Conservation (phyloP, 2,797 vertebrate species). For the Mycteria americana region DNA sequence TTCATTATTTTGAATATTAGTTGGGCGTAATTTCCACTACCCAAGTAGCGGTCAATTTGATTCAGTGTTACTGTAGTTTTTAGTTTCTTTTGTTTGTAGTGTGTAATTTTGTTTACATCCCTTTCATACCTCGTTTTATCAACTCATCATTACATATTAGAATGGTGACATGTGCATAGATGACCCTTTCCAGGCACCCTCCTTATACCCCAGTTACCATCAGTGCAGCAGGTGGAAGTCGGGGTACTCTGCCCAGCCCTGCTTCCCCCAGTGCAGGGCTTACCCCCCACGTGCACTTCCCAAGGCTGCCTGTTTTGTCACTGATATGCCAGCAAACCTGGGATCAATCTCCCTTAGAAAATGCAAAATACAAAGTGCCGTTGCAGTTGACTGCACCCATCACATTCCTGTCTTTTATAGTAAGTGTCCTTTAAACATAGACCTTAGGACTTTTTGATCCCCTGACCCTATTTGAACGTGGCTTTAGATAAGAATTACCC, state of each 20-base stretch:
- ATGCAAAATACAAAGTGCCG: not conserved
- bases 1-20: not conserved
- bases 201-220: not conserved
- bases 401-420: not conserved
- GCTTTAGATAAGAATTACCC: not conserved
- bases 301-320: not conserved
- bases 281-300: accelerated
- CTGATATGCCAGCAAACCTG: not conserved
- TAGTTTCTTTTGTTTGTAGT: not conserved
- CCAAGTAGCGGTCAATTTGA: not conserved
- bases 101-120: not conserved
- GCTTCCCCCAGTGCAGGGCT: not conserved
- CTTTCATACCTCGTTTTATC: not conserved
- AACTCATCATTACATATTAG: accelerated
- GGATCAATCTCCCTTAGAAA: not conserved
- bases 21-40: not conserved
- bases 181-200: not conserved
- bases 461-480: not conserved
- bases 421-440: not conserved
- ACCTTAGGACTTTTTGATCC: not conserved
- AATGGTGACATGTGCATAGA: not conserved
- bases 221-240: accelerated
- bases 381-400: not conserved
- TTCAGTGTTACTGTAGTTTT: not conserved
- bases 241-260: not conserved